Base-by-base conservation (phyloP, 2,888 invertebrate species). In the Sinelater perroti region DNA sequence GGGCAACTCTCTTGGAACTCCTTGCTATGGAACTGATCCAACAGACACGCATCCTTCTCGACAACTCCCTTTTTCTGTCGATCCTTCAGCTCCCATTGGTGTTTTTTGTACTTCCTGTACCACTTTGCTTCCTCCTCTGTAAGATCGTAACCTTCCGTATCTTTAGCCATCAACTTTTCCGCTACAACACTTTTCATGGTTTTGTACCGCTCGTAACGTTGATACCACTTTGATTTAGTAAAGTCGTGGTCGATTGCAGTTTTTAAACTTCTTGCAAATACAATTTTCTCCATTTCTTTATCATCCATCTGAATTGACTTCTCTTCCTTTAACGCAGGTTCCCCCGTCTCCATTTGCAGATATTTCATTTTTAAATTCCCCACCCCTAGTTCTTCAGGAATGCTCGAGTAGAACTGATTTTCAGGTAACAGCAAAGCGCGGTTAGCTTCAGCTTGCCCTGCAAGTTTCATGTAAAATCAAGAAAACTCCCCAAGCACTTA, bases 351-450 rank as follows among this genome's bases (percentile, higher is more conserved):
- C 4, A 53, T 52, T 28, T 40, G 44, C 3, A 40, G 33, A 10
- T 56, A 44, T 30, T 40, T 45, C 18, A 10, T 45, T 56, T 30
- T 56, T 46, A 33, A 13, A 52, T 49, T 21, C 1, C 72, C 72
- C 53, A 70, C 69, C 1, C 76, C 76, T 13, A 55, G 57, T 10
- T 68, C 64, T 11, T 66, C 56, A 3, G 64, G 40, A 17, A 76
- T 65, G 35, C 64, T 66, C 3, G 56, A 50, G 42, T 68, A 77
- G 60, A 75, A 77, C 4, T 68, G 42, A 45, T 77, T 75, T 63
- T 77, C 75, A 5, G 68, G 73, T 1, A 67, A 50, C 10, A 75
- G 53, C 3, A 73, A 35, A 0, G 69, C 70, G 1, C 63, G 38
- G 8, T 70, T 64, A 18, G 64, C 60, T 6, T 60, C 60, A 1